These are phyloP conservation scores for Folsomia manolachei DNA, from an alignment of 2,888 invertebrate species.

Conservation along the genomic window DNA sequence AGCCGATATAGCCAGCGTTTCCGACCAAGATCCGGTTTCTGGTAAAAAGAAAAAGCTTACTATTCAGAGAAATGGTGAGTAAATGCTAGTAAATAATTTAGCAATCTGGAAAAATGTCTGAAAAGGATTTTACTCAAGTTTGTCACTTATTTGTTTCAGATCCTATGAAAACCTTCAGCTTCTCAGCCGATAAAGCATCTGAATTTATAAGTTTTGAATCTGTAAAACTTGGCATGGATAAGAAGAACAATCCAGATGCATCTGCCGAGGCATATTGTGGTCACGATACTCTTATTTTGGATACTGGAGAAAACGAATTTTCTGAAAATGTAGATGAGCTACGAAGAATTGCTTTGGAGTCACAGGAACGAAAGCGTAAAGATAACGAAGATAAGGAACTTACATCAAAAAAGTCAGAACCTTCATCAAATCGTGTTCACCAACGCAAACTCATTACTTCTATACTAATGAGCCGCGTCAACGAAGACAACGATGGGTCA, in stretches of 20 bases:
- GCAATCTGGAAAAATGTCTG: too few species aligned
- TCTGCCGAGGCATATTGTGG: too few species aligned
- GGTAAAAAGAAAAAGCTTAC: background rate
- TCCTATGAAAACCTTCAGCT: too few species aligned
- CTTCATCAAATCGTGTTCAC: background rate
- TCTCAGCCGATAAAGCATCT: too few species aligned
- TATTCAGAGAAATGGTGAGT: background rate
- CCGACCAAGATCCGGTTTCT: too few species aligned
- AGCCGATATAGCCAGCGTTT: too few species aligned
- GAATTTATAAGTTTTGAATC: too few species aligned
- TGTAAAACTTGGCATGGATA: too few species aligned
- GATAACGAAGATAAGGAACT: background rate
- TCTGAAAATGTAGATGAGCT: slow-evolving; percentile 15
- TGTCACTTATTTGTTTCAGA: too few species aligned
- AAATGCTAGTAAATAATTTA: background rate
- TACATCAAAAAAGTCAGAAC: background rate
- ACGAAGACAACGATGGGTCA: background rate
- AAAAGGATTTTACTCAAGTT: too few species aligned
- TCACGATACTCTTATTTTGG: slow-evolving; percentile 8
- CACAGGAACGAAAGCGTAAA: slow-evolving; percentile 2
- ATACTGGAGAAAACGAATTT: slow-evolving; percentile 18
- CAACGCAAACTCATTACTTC: background rate
- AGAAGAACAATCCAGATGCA: too few species aligned
- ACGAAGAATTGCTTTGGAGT: slow-evolving; percentile 11
- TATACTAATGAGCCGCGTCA: background rate